Base-by-base conservation (phyloP, 2,888 invertebrate genomes). In the Scaptomyza caliginosa region DNA sequence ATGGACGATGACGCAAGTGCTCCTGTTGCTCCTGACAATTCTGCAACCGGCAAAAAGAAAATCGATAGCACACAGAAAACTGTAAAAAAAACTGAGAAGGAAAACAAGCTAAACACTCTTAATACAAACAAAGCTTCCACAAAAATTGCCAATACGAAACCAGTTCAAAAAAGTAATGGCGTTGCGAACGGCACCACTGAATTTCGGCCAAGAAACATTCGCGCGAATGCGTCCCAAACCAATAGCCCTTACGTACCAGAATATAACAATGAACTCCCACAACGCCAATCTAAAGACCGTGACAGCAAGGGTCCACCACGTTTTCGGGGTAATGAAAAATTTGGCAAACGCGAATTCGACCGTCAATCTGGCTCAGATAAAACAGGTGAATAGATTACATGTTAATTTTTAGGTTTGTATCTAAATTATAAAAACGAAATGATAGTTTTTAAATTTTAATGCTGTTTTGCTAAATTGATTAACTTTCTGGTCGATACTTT, bases 331-430 rank as follows among this genome's bases (percentile, higher is more conserved):
- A 84, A 79, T 54, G 86, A 86, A 59, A 92, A 93, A 45, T 94
- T 96, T 88, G 96, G 96, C 76, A 97, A 97, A 92, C 94, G 98
- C 46, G 98, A 98, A 93, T 98, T 96, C 91, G 98, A 98, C 92
- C 94, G 98, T 81, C 96, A 98, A 91, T 98, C 98, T 87, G 98
- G 98, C 79, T 97, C 97, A 66, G 98, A 98, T 92, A 97, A 96
- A 93, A 98, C 97, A 89, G 98, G 98, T 85, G 74, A 74, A 60
- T 51, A 45, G 6, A 26, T 40, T 26, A 16, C n/a, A n/a, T 3
- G 4, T 45, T 34, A 7, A 39, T 16, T 4, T 23, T 23, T 24
- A 21, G 39, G 28, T 17, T 4, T 19, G 13, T 30, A 28, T 3
- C n/a, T n/a, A n/a, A n/a, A n/a, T 2, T 16, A 13, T 26, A 4